Evolutionary conservation across 1,140 invertebrate species (phyloP).

Genomic region (Drosophila kepulauana): DNA sequence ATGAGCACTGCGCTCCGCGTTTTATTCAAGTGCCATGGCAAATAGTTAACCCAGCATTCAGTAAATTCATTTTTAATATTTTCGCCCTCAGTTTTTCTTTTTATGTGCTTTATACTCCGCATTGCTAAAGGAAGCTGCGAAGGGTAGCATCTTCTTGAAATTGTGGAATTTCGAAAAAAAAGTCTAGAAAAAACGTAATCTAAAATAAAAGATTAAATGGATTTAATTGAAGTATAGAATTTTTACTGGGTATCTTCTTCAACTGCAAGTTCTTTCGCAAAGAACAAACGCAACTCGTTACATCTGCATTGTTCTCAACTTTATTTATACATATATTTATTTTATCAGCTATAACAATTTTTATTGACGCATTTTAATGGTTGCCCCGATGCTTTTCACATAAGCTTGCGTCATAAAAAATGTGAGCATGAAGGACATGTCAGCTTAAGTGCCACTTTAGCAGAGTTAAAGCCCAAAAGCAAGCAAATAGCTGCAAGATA

Average conservation of each 20-base stretch:
- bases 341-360: constrained; percentile 24
- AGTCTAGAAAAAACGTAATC: too few relatives aligned
- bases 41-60: constrained; percentile 7
- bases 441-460: constrained; percentile 8
- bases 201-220: too few relatives aligned
- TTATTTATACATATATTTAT: constrained; percentile 16
- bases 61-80: constrained; percentile 37
- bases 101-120: constrained; percentile 8
- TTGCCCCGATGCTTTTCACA: not conserved
- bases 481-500: not conserved
- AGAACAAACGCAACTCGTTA: not conserved
- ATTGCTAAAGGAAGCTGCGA: not conserved
- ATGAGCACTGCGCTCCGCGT: not conserved
- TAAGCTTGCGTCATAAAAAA: constrained; percentile 9
- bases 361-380: constrained; percentile 13
- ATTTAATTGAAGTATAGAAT: too few relatives aligned
- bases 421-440: constrained; percentile 4
- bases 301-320: constrained; percentile 3
- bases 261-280: not conserved
- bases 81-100: constrained; percentile 17
- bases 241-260: not conserved
- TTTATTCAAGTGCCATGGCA: constrained; percentile 2
- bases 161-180: too few relatives aligned
- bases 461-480: not conserved
- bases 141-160: not conserved